phyloP scores from a whole-genome alignment of 2,888 invertebrate species.

The Perdita meconis region DNA sequence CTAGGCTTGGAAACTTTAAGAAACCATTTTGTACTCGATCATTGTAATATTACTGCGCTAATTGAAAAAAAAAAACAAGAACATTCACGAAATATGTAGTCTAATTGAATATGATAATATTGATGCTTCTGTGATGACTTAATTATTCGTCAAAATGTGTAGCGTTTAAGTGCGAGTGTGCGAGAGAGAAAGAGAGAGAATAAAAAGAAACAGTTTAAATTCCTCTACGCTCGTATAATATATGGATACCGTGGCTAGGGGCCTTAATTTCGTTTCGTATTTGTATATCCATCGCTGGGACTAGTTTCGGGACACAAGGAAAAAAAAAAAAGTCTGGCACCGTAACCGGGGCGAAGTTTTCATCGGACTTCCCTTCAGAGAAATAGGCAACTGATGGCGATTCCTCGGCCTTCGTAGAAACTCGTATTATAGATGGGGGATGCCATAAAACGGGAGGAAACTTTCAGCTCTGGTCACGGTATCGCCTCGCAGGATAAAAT shows the following conservation, averaged over 20 bases:
- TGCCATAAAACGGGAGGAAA: slow-evolving; percentile 24
- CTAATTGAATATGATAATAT: slow-evolving; percentile 80
- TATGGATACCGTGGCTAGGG: slow-evolving; percentile 70
- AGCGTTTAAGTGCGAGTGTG: slow-evolving; percentile 68
- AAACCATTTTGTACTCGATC: slow-evolving; percentile 82
- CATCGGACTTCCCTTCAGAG: slow-evolving; percentile 22
- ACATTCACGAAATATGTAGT: slow-evolving; percentile 78
- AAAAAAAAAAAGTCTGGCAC: too few relatives aligned
- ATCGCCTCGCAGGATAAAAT: slow-evolving; percentile 42
- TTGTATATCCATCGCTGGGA: slow-evolving; percentile 50
- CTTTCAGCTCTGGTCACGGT: slow-evolving; percentile 66
- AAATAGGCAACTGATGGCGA: slow-evolving; percentile 18
- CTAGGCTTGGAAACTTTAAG: slow-evolving; percentile 80
- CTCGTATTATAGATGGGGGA: slow-evolving; percentile 23
- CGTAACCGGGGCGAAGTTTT: slow-evolving; percentile 37
- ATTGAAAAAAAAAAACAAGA: slow-evolving; percentile 73
- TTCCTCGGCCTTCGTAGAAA: slow-evolving; percentile 41
- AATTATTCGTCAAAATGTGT: slow-evolving; percentile 81
- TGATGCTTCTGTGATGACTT: slow-evolving; percentile 84
- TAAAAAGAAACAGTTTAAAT: slow-evolving; percentile 44
- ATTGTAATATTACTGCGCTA: slow-evolving; percentile 82
- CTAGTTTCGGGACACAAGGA: slow-evolving; percentile 8
- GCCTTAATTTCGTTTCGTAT: slow-evolving; percentile 44
- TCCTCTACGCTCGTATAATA: slow-evolving; percentile 64
- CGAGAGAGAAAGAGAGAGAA: slow-evolving; percentile 36